Evolutionary conservation across 2,888 invertebrate species (phyloP).

Genomic region (Stenodera caucasica): DNA sequence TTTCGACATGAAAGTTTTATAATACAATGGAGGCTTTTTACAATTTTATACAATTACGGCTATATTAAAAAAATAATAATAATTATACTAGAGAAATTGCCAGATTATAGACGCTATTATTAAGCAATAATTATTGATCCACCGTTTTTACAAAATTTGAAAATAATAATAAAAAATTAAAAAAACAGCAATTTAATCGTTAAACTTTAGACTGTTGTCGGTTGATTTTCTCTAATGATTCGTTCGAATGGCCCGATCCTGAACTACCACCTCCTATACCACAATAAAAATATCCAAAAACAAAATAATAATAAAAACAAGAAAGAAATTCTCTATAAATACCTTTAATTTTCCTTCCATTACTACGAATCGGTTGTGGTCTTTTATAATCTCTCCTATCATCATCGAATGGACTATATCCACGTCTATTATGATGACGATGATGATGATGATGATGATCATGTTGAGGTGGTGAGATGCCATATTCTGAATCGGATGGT

Average conservation of each 20-base stretch:
- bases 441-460: conserved; percentile 30
- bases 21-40: conserved; percentile 41
- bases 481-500: conserved; percentile 66
- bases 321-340: not conserved
- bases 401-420: conserved; percentile 52
- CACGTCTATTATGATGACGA: conserved; percentile 46
- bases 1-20: not conserved
- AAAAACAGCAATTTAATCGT: conserved; percentile 36
- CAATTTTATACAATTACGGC: conserved; percentile 42
- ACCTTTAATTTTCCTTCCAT: conserved; percentile 40
- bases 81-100: conserved; percentile 28
- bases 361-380: conserved; percentile 41
- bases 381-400: conserved; percentile 51
- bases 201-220: conserved; percentile 49
- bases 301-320: not conserved
- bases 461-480: conserved; percentile 59
- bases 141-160: not conserved
- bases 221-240: conserved; percentile 57
- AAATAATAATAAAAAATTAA: conserved; percentile 13
- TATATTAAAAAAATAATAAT: conserved; percentile 25
- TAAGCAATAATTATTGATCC: conserved; percentile 8
- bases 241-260: conserved; percentile 65
- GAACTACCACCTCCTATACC: conserved; percentile 53
- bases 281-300: not conserved
- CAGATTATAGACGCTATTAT: conserved; percentile 7